Base-by-base conservation (phyloP, 2,113 vertebrate genomes). In the Fukomys damarensis region DNA sequence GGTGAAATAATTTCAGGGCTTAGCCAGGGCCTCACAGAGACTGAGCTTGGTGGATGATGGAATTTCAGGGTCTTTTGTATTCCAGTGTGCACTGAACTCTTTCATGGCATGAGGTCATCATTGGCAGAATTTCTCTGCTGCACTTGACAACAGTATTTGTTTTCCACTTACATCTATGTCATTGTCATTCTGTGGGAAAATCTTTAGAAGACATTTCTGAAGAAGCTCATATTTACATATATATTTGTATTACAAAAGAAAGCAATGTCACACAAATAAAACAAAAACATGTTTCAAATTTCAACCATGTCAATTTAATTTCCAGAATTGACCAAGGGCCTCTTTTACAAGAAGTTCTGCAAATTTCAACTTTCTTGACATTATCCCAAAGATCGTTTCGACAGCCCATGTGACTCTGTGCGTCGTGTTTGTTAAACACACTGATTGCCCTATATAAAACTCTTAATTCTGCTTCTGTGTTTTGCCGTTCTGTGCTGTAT, bases 251-350 rank as follows among this genome's bases (percentile, higher is more conserved):
- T 86, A 63, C 59, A 66, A 72, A 58, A 86, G 10, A 76, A 49
- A 68, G 43, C 65, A 61, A 90, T 76, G 66, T 82, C 38, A 93
- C 9, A 80, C 46, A 93, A 95, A 86, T 74, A 92, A 95, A 97
- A 59, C 74, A 41, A 61, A 92, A 88, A 38, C 14, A 56, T 61
- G 65, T 30, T 86, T 19, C 46, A 46, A 13, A 19, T n/a, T 63
- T 66, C 20, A 74, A 82, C n/a, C 87, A 65, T 63, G 19, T 26
- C 16, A 32, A n/a, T 54, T 72, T 87, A 24, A 30, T 13, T 65
- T 80, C 10, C 11, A 54, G 46, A 93, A 80, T 38, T 84, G 54
- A 61, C 41, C 41, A 61, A 91, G 32, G 41, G 9, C 12, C 66
- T 84, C 26, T 63, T 82, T 54, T 84, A 88, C 43, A 22, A 86